phyloP scores from a whole-genome alignment of 2,888 invertebrate genomes.

The Stegophylla sp. region DNA sequence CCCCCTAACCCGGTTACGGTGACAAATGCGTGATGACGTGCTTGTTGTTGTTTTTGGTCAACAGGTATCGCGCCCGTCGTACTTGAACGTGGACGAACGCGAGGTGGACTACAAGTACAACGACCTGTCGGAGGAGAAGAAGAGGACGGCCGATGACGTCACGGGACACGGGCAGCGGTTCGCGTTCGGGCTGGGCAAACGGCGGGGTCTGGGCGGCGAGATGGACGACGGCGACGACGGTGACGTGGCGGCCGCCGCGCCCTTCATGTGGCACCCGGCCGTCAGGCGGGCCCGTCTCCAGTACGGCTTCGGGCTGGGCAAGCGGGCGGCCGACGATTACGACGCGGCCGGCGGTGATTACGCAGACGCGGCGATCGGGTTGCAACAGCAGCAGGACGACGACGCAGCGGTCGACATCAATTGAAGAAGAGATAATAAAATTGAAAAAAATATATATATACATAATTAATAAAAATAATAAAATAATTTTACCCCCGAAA shows the following conservation, averaged over 20 bases:
- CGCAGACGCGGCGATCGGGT: background rate
- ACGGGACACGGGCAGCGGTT: constrained; percentile 41
- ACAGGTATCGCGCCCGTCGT: constrained; percentile 48
- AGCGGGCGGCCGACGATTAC: constrained; percentile 43
- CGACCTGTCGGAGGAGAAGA: constrained; percentile 55
- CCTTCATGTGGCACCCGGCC: constrained; percentile 51
- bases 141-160: constrained; percentile 47
- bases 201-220: constrained; percentile 13
- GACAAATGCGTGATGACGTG: too few species aligned
- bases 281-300: constrained; percentile 53
- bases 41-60: background rate
- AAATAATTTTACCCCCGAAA: background rate
- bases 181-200: constrained; percentile 52
- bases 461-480: background rate
- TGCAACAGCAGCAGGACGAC: constrained; percentile 8
- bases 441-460: constrained; percentile 7
- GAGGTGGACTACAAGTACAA: constrained; percentile 50
- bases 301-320: constrained; percentile 53
- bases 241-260: background rate
- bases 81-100: constrained; percentile 41
- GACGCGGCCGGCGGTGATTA: constrained; percentile 20
- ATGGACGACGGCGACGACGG: constrained; percentile 5
- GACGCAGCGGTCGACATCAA: background rate
- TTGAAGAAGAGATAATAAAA: background rate
- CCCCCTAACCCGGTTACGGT: too few species aligned